phyloP scores from a whole-genome alignment of 2,888 invertebrate genomes.

The Eilema depressum region DNA sequence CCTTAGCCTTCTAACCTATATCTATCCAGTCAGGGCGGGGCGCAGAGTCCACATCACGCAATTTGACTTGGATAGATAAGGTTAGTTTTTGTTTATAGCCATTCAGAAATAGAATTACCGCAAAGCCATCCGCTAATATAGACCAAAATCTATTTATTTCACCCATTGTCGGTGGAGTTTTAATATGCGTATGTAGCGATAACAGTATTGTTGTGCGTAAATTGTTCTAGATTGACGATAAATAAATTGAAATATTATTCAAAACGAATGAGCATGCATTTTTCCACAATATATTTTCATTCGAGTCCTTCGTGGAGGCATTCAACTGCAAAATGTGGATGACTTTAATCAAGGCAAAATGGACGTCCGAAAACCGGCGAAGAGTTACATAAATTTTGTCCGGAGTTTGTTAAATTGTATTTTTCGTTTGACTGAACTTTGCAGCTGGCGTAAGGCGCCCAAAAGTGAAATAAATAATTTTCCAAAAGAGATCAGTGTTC shows the following conservation, averaged over 20 bases:
- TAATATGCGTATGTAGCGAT: too few species aligned
- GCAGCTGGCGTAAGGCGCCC: conserved; percentile 47
- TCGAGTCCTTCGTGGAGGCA: conserved; percentile 14
- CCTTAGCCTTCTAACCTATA: too few species aligned
- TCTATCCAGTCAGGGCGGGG: too few species aligned
- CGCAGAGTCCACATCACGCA: too few species aligned
- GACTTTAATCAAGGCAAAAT: conserved; percentile 60
- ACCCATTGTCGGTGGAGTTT: too few species aligned
- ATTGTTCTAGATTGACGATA: conserved; percentile 2
- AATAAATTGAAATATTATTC: conserved; percentile 12
- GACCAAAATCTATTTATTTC: too few species aligned
- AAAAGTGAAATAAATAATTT: conserved; percentile 55
- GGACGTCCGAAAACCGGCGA: conserved; percentile 55
- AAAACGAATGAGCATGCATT: conserved; percentile 22
- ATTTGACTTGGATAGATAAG: too few species aligned
- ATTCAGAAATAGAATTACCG: too few species aligned
- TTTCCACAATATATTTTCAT: conserved; percentile 18
- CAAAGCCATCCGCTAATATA: too few species aligned
- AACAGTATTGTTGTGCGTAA: neutral
- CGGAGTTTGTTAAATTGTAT: conserved; percentile 65
- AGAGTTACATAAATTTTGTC: conserved; percentile 59
- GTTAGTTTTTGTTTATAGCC: too few species aligned
- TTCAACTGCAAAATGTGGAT: conserved; percentile 40
- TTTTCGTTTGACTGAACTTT: conserved; percentile 62
- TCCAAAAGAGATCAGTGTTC: conserved; percentile 52